A percentile compares a stretch with the other conserved stretches of the same genome.
Evolutionary conservation across 2,797 vertebrate species (phyloP).

Genomic region (Urosaurus nigricauda): DNA sequence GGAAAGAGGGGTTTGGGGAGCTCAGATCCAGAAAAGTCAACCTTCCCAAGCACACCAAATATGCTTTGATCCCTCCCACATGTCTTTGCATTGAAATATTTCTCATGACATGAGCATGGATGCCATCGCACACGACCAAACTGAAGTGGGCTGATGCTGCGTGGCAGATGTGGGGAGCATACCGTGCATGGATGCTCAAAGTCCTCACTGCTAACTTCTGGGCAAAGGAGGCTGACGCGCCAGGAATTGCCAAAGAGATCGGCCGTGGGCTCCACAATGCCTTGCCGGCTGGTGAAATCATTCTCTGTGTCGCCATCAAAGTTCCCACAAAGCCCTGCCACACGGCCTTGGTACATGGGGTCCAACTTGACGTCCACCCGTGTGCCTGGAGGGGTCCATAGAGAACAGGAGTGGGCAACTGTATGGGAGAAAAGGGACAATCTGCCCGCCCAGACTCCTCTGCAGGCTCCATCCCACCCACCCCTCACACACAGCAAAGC

Average conservation of each 20-base stretch:
- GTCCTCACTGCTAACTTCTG: constrained; percentile 84
- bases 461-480: no score
- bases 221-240: constrained; percentile 90
- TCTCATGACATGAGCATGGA: not conserved
- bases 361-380: constrained; percentile 87
- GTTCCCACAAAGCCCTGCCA: constrained; percentile 90
- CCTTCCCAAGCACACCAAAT: no score
- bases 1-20: no score
- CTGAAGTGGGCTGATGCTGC: accelerated
- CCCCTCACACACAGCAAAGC: no score
- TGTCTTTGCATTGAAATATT: no score
- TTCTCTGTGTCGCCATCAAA: constrained; percentile 92
- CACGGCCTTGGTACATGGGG: constrained; percentile 81
- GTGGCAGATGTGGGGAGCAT: constrained; percentile 1
- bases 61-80: accelerated
- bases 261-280: constrained; percentile 86
- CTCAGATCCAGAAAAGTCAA: no score
- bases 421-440: no score
- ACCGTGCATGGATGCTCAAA: constrained; percentile 86
- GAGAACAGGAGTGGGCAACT: not conserved
- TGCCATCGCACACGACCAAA: accelerated
- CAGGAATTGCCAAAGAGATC: constrained; percentile 93
- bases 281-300: constrained; percentile 88
- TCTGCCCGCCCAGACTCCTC: no score
- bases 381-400: constrained; percentile 81